Evolutionary conservation across 2,797 vertebrate species (phyloP).

Genomic region (Lindbergichthys nudifrons): DNA sequence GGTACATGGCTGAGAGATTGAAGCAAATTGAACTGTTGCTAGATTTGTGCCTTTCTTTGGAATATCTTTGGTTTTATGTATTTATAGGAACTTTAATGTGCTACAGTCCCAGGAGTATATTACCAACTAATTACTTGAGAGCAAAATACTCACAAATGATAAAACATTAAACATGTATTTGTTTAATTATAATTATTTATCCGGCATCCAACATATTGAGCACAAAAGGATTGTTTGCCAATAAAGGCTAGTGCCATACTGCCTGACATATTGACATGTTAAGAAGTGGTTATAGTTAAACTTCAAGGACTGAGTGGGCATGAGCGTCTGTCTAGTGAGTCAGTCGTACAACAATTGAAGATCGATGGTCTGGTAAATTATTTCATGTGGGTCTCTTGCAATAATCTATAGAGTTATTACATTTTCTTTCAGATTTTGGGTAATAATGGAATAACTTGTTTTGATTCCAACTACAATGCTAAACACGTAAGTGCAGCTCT

Average conservation of each 20-base stretch:
- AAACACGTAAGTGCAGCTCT: neutral
- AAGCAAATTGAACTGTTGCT: conserved; percentile 26
- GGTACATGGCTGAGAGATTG: conserved; percentile 33
- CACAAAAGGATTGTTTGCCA: neutral
- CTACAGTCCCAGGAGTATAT: neutral
- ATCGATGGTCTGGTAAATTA: neutral
- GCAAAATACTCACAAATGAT: no score
- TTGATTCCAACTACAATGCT: neutral
- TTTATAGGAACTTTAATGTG: neutral
- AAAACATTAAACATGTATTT: no score
- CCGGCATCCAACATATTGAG: neutral
- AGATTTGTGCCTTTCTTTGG: neutral
- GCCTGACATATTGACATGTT: neutral
- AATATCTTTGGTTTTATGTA: neutral
- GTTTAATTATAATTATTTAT: neutral
- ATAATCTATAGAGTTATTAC: neutral
- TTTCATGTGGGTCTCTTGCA: neutral
- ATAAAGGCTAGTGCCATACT: neutral
- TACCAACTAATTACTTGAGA: neutral
- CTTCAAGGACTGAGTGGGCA: neutral
- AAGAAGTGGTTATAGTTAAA: neutral
- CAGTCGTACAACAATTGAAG: no score
- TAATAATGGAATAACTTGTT: neutral
- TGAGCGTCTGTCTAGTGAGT: no score
- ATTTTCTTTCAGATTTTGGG: neutral